These are phyloP conservation scores for Vireo griseus DNA, from an alignment of 2,797 vertebrate genomes.

Conservation along the genomic window DNA sequence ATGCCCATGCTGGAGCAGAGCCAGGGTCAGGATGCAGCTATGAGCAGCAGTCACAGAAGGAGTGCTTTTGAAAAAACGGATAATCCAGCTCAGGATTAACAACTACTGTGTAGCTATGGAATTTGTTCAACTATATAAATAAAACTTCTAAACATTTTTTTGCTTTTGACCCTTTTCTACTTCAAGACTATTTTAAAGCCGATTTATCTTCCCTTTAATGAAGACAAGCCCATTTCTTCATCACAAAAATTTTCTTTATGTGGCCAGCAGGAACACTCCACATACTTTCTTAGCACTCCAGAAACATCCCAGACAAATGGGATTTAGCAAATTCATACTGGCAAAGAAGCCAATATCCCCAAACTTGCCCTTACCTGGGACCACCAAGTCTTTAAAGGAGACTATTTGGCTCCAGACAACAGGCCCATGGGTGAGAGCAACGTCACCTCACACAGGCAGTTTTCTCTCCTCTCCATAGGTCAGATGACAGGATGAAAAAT, in stretches of 20 bases:
- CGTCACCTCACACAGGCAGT: neutral
- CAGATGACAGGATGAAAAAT: neutral
- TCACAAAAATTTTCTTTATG: rapidly evolving
- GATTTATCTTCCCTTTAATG: neutral
- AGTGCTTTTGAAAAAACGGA: neutral
- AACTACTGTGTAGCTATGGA: neutral
- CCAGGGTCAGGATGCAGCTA: neutral
- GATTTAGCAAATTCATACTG: neutral
- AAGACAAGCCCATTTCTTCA: neutral
- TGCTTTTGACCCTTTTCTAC: neutral
- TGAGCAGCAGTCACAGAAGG: neutral
- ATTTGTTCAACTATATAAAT: constrained; percentile 11
- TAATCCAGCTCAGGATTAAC: constrained; percentile 40
- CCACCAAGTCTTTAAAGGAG: neutral
- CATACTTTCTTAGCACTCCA: neutral
- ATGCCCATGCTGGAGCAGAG: rapidly evolving
- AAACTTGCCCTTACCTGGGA: neutral
- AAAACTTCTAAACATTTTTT: neutral
- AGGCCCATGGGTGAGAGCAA: neutral
- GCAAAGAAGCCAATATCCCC: neutral
- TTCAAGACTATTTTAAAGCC: neutral
- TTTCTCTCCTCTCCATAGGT: neutral
- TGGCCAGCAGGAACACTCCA: neutral
- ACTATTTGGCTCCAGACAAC: neutral
- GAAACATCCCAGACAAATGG: neutral